phyloP scores from a whole-genome alignment of 1,140 invertebrate species.

The Hormaphis cornu region DNA sequence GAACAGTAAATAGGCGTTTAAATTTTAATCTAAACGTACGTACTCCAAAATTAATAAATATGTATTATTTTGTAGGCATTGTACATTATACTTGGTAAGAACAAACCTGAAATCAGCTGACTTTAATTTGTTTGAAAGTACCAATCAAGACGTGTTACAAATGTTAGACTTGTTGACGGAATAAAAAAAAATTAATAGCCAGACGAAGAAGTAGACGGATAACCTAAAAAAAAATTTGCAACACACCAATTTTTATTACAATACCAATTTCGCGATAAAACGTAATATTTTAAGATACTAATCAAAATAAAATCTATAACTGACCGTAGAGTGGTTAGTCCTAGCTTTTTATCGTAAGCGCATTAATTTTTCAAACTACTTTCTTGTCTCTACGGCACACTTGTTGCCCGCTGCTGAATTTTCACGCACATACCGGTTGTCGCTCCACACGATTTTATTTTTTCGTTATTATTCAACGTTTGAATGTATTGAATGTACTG shows the following conservation, averaged over 20 bases:
- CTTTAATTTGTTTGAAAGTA: too few relatives aligned
- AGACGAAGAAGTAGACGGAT: neutral
- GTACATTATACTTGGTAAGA: too few relatives aligned
- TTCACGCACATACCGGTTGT: neutral
- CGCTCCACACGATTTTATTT: neutral
- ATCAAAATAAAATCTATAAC: neutral
- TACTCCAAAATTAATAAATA: too few relatives aligned
- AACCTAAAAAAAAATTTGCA: neutral
- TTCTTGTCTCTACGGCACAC: neutral
- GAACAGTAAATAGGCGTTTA: too few relatives aligned
- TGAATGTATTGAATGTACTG: too few relatives aligned
- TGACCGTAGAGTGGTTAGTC: neutral
- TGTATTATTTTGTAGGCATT: too few relatives aligned
- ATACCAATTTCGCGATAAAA: neutral
- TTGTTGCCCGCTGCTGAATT: neutral
- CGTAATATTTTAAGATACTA: neutral
- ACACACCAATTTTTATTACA: neutral
- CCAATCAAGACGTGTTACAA: too few relatives aligned
- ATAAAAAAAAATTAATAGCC: too few relatives aligned
- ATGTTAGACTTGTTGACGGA: too few relatives aligned
- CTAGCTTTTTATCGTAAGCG: conserved; percentile 6
- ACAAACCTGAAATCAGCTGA: too few relatives aligned
- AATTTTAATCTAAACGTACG: too few relatives aligned
- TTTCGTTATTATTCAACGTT: too few relatives aligned
- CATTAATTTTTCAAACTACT: neutral